Evolutionary conservation across 2,797 vertebrate genomes (phyloP), one percentile per base, ranked within the genome.

Genomic region (Melanotaenia parkinsoni): DNA sequence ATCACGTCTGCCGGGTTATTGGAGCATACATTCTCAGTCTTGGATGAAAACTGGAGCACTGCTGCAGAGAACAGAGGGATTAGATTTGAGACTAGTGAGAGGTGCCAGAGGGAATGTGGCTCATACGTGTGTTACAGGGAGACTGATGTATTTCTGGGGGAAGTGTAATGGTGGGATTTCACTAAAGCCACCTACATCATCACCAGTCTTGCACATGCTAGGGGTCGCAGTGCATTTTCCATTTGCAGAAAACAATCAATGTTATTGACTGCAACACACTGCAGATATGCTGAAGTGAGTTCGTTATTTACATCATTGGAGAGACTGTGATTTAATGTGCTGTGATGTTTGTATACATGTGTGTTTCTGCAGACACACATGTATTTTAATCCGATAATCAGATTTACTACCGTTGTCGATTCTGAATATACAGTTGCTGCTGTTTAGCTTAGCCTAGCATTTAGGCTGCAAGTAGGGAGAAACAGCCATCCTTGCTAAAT

Each of bases 21-120:
- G 6, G 61, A 76, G 73, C 65, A 64, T 79, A 77, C 68, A 67
- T 40, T 72, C 74, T 76, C 65, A n/a, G 73, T 60, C 77, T 76
- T 73, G 58, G 54, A 60, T 18, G 62, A 72, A 83, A 89, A 89
- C 32, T 88, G 74, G 86, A 87, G 85, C 86, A 85, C 45, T 79
- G 82, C 89, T 85, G 84, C 76, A 81, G 86, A 89, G 82, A 88
- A 86, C 76, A 81, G 75, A 79, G 64, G 83, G 84, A 89, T 91
- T 89, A 86, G 77, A 77, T 66, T 63, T 58, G 61, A 82, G 76
- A 72, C 71, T 57, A 72, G 74, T 58, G 63, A 72, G 78, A 84
- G 11, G 28, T 80, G 72, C 72, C 74, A 74, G 58, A 76, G 76
- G 70, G 70, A 70, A 70, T 76, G 38, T 66, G 59, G 61, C 50